Conservation (phyloP, 53 echinoderm and acorn worm genomes). For the Pentamera pediparva region DNA sequence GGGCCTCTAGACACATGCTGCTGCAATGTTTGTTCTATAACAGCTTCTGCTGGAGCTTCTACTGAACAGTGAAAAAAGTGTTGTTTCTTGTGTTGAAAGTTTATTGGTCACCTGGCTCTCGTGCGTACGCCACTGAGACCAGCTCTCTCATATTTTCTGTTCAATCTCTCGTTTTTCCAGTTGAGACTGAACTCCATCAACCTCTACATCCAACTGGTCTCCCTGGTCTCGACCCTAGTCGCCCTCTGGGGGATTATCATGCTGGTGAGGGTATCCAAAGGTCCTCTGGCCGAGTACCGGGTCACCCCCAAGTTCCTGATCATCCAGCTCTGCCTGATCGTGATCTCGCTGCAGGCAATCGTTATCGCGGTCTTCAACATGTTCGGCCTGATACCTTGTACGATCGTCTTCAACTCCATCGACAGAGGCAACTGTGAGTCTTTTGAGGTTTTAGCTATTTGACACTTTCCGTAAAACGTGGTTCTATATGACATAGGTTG, state of each 20-base stretch:
- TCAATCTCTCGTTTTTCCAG: neutral
- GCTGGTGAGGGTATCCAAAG: constrained; percentile 55
- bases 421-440: constrained; percentile 76
- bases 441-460: neutral
- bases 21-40: too few species aligned
- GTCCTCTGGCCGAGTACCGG: constrained; percentile 47
- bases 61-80: too few species aligned
- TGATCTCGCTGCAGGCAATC: constrained; percentile 60
- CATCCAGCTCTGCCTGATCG: constrained; percentile 61
- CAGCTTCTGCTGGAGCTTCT: too few species aligned
- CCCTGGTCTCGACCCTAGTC: constrained; percentile 44
- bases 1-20: too few species aligned
- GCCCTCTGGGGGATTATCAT: constrained; percentile 76
- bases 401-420: constrained; percentile 44
- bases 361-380: constrained; percentile 46
- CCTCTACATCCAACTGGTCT: constrained; percentile 53
- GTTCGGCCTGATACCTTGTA: constrained; percentile 52
- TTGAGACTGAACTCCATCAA: constrained; percentile 24
- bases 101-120: too few species aligned
- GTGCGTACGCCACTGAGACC: too few species aligned
- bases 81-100: too few species aligned
- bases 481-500: neutral
- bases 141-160: neutral
- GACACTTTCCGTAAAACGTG: neutral
- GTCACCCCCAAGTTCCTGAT: constrained; percentile 74